These are phyloP conservation scores for Toxostoma redivivum DNA, from an alignment of 2,113 vertebrate genomes.

Conservation along the genomic window DNA sequence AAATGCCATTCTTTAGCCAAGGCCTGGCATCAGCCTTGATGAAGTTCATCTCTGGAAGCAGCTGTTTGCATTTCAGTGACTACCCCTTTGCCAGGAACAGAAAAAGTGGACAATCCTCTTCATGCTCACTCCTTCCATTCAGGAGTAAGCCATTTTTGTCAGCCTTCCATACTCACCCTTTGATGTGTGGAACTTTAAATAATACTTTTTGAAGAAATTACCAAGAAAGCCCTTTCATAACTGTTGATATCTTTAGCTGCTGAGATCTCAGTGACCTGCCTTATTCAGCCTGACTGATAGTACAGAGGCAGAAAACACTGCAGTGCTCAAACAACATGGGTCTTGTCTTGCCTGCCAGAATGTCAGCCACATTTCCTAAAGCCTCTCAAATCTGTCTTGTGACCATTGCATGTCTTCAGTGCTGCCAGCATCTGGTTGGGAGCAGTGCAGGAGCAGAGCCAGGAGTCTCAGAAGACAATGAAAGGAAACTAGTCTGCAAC, in stretches of 20 bases:
- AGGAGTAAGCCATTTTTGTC: neutral
- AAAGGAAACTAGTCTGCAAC: constrained; percentile 9
- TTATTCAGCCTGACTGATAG: neutral
- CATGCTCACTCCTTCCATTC: neutral
- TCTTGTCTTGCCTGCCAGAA: neutral
- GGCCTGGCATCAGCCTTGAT: neutral
- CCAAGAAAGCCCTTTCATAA: neutral
- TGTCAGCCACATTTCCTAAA: neutral
- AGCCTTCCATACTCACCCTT: neutral
- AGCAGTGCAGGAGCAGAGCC: neutral
- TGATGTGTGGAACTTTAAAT: neutral
- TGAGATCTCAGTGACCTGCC: neutral
- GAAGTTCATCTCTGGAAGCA: neutral
- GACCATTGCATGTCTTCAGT: neutral
- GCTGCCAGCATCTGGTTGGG: constrained; percentile 12
- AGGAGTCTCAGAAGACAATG: neutral
- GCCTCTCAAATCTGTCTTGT: neutral
- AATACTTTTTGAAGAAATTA: neutral
- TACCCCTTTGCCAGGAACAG: neutral
- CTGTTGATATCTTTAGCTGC: neutral
- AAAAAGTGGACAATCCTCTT: neutral
- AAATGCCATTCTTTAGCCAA: neutral
- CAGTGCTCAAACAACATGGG: neutral
- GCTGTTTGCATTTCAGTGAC: neutral
- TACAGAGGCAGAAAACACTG: neutral